Conservation (phyloP, 2,888 invertebrate genomes). For the Labia minor region DNA sequence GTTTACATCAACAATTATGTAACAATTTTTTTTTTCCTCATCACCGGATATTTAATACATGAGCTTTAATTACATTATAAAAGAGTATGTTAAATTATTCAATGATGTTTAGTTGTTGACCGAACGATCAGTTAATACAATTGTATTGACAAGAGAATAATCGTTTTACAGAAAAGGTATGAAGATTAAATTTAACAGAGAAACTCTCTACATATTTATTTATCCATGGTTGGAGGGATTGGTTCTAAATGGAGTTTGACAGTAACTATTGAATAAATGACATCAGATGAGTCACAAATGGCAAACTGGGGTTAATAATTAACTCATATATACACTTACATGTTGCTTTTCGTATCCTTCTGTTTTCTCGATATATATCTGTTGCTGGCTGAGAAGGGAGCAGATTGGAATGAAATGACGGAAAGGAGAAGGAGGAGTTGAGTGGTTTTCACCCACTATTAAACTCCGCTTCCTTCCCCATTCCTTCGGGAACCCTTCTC, state of each 20-base stretch:
- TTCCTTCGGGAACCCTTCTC: background rate
- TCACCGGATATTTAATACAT: slow-evolving; percentile 13
- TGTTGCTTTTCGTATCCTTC: background rate
- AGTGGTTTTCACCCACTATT: slow-evolving; percentile 13
- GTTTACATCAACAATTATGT: slow-evolving; percentile 5
- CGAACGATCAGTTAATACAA: background rate
- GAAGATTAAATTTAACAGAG: no score
- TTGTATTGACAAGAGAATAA: background rate
- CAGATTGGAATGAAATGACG: background rate
- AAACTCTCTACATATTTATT: no score
- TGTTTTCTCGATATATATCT: background rate
- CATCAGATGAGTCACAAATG: background rate
- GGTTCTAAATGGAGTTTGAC: no score
- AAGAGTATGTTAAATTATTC: slow-evolving; percentile 5
- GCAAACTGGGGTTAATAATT: background rate
- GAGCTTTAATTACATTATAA: slow-evolving; percentile 13
- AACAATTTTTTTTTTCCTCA: slow-evolving; percentile 3
- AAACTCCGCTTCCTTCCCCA: slow-evolving; percentile 13
- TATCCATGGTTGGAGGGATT: no score
- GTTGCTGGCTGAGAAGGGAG: background rate
- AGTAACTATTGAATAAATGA: no score
- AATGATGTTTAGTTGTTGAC: background rate
- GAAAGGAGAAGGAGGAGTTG: background rate
- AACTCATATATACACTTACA: background rate
- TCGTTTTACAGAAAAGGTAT: no score